Base-by-base conservation (phyloP, 1,140 invertebrate genomes). In the Cherax quadricarinatus region DNA sequence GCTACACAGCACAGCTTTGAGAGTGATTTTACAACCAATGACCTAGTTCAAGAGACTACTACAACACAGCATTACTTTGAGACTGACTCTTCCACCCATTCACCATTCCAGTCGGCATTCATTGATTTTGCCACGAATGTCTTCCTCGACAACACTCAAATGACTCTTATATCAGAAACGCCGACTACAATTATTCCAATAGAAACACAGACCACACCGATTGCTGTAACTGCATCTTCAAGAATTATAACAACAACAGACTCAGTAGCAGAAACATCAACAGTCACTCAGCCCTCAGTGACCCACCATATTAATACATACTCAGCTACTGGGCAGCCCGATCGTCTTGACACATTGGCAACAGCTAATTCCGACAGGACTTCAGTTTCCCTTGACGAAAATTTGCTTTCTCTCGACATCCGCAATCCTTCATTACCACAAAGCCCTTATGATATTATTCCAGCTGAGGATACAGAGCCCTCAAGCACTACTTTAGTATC, bases 361-460 rank as follows among this genome's bases (percentile, higher is more conserved):
- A 2, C 78, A 3, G 10, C 6, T 21, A 16, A 0, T 6, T 16
- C 79, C 51, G n/a, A 16, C 79, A 49, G 12, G 24, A 81, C 79
- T 18, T 21, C 79, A 6, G 6, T 41, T 62, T 12, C 53, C 16
- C 51, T 30, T 30, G 24, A 60, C 30, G 86, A 88, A 3, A 88
- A 88, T n/a, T 30, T 88, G 12, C 86, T 88, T 3, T 57, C 41
- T 16, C 53, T 88, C 14, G 78, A 88, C 51, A 60, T 88, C 9
- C 75, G 75, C 57, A 51, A 88, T 48, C 86, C 86, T 41, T 49
- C 57, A 7, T 48, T 51, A 24, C 79, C 86, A 18, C 21, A 88
- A 10, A 88, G 60, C 24, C 86, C 86, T 24, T 88, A 88, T 24
- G 86, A 88, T 48, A 66, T 88, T 24, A 49, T 88, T 14, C 86